Evolutionary conservation across 1,140 invertebrate genomes (phyloP), one percentile per base, ranked within the genome.

Genomic region (Aphidius gifuensis): DNA sequence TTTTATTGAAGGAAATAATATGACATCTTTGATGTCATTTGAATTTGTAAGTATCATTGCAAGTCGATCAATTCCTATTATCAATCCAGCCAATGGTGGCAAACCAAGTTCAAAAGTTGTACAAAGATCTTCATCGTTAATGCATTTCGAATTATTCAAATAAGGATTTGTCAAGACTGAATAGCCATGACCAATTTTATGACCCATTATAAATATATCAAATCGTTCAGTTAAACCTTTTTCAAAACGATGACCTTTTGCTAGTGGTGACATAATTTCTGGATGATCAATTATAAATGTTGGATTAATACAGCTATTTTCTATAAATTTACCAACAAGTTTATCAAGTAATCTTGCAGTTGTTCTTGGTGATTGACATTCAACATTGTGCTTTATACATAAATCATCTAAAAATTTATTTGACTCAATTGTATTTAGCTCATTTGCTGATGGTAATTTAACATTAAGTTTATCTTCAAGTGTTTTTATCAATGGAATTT

Each of bases 81-180:
- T 98, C 93, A 96, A 99, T 9, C 98, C 98, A 53, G 89, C 97
- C 21, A 98, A 99, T 32, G 98, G 98, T 51, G 97, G 97, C n/a
- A 99, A 81, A 16, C 97, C 98, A 81, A 98, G 99, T 79, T 99
- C 97, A 7, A 99, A 82, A 43, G 98, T 92, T 9, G 90, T 96
- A 72, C 95, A 97, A 81, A 98, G 99, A 58, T 91, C 97, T 77
- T 99, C 98, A 82, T 99, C 98, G 39, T 98, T 85, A 64, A 93
- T 81, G 77, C 98, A 97, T 9, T 97, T 93, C 81, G 99, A 97
- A 80, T 99, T 97, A 83, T 99, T 97, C 16, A 95, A 90, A 4
- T 93, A 82, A 0, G 98, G 97, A 85, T 99, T 98, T 75, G 99
- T 99, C 71, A 99, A 88, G 81, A 99, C 98, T 0, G 98, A 99